Conservation (phyloP, 2,888 invertebrate genomes). For the Actias luna region DNA sequence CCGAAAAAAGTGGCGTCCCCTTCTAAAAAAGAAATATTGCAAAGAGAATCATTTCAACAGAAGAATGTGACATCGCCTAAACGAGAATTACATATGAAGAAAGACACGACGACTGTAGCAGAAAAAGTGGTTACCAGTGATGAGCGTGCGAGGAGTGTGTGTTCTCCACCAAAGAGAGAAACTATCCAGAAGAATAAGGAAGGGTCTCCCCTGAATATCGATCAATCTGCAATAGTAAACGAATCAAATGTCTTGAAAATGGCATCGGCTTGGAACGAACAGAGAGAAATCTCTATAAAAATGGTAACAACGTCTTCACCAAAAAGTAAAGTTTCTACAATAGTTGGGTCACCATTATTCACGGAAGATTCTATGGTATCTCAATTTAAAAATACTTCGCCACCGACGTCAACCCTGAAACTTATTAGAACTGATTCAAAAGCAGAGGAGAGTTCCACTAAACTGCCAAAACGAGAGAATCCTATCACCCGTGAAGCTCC, state of each 20-base stretch:
- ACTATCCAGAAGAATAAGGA: slow-evolving; percentile 17
- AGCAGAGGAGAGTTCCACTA: slow-evolving; percentile 30
- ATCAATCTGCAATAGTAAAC: slow-evolving; percentile 9
- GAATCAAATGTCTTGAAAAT: slow-evolving; percentile 15
- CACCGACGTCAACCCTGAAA: slow-evolving; percentile 23
- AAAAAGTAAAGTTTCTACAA: background rate
- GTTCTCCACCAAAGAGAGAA: slow-evolving; percentile 15
- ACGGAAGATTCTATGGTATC: slow-evolving; percentile 3
- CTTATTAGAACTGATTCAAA: slow-evolving; percentile 30
- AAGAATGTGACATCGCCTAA: slow-evolving; percentile 26
- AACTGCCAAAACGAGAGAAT: slow-evolving; percentile 39
- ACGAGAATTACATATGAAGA: slow-evolving; percentile 10
- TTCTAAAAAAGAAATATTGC: slow-evolving; percentile 24
- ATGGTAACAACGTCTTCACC: background rate
- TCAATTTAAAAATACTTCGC: slow-evolving; percentile 11
- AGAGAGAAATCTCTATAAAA: background rate
- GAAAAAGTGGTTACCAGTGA: background rate
- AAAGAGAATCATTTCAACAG: slow-evolving; percentile 28
- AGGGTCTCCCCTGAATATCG: slow-evolving; percentile 13
- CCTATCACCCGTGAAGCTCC: slow-evolving; percentile 42
- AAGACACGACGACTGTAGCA: background rate
- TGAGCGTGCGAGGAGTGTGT: background rate
- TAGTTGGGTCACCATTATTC: background rate
- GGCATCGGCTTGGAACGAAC: slow-evolving; percentile 11
- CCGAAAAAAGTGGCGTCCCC: slow-evolving; percentile 27